These are phyloP conservation scores for Spondyliosoma cantharus DNA, from an alignment of 2,797 vertebrate genomes.

Conservation along the genomic window DNA sequence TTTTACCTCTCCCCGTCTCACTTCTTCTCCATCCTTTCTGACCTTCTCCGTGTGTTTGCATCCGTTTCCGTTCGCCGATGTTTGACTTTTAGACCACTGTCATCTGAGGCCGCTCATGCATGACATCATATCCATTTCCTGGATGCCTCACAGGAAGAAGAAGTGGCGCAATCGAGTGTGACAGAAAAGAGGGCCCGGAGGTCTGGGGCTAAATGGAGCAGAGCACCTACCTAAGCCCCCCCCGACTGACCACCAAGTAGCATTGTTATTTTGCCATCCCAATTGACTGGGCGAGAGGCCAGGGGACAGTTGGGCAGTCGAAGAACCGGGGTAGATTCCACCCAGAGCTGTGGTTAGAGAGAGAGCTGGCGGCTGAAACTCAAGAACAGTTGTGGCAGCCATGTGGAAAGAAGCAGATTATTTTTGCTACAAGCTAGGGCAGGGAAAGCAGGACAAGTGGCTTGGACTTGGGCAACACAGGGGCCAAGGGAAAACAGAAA, in stretches of 20 bases:
- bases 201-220: constrained; percentile 68
- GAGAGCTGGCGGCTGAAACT: constrained; percentile 25
- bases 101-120: constrained; percentile 69
- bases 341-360: constrained; percentile 25
- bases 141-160: constrained; percentile 60
- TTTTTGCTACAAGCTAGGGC: constrained; percentile 29
- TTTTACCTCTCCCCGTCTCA: not conserved
- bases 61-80: constrained; percentile 45
- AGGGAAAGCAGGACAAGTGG: constrained; percentile 22
- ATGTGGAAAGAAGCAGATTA: constrained; percentile 51
- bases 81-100: constrained; percentile 58
- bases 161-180: constrained; percentile 59
- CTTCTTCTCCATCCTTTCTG: constrained; percentile 30
- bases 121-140: constrained; percentile 75
- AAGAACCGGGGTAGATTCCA: constrained; percentile 12
- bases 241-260: constrained; percentile 32
- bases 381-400: constrained; percentile 34
- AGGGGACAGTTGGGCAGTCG: not conserved
- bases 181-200: constrained; percentile 48
- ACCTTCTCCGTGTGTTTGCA: constrained; percentile 46
- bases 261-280: constrained; percentile 6
- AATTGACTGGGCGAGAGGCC: constrained; percentile 13
- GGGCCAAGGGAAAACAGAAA: constrained; percentile 36
- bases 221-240: constrained; percentile 61
- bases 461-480: constrained; percentile 21